phyloP scores from a whole-genome alignment of 2,888 invertebrate genomes.

The Lasioglossum calceatum region DNA sequence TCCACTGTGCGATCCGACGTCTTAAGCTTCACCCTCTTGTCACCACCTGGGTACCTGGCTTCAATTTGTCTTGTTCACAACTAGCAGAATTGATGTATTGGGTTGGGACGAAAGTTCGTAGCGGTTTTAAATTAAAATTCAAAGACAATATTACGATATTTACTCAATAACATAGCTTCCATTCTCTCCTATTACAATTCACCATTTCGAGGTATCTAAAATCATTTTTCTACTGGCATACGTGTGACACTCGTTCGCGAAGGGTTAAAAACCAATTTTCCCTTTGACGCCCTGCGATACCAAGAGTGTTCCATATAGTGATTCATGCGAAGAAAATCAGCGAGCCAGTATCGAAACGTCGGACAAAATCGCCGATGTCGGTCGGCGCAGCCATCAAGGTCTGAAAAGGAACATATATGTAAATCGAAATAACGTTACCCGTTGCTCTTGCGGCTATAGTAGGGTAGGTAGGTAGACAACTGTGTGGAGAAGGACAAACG shows the following conservation, averaged over 20 bases:
- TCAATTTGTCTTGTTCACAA: too few relatives aligned
- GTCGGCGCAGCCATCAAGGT: conserved; percentile 25
- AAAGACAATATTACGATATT: too few relatives aligned
- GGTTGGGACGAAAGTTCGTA: too few relatives aligned
- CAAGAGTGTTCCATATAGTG: background rate
- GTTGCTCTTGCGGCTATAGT: conserved; percentile 72
- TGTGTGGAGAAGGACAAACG: conserved; percentile 25
- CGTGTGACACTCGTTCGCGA: too few relatives aligned
- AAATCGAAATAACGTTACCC: conserved; percentile 80
- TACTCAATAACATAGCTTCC: too few relatives aligned
- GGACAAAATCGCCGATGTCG: conserved; percentile 38
- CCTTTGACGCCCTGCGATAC: background rate
- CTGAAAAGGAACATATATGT: conserved; percentile 69
- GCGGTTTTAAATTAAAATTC: too few relatives aligned
- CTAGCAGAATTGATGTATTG: too few relatives aligned
- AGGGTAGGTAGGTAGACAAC: conserved; percentile 52
- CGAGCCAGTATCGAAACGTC: conserved; percentile 58
- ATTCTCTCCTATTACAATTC: too few relatives aligned
- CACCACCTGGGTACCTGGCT: background rate
- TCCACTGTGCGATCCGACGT: background rate
- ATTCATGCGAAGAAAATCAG: conserved; percentile 44
- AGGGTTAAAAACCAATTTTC: background rate
- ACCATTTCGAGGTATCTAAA: too few relatives aligned
- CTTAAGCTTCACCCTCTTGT: background rate
- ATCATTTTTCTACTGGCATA: too few relatives aligned